Base-by-base conservation (phyloP, 23 tunicate species). In the Phallusia fumigata region DNA sequence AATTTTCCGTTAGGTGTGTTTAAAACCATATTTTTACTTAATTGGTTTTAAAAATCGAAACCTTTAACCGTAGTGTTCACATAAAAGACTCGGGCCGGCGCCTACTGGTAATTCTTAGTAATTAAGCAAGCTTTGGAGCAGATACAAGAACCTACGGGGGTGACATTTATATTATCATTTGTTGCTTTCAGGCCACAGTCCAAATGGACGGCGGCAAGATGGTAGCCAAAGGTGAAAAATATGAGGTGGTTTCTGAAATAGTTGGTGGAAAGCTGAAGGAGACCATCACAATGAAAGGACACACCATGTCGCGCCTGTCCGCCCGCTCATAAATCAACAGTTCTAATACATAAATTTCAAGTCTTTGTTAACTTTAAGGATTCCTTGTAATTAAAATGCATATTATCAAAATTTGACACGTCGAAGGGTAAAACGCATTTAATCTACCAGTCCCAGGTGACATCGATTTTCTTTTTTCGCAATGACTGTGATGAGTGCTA, bases 251-350 rank as follows among this genome's bases (percentile, higher is more conserved):
- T 8, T 31, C 81, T 82, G 97, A 92, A 76, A 80, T 92, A 65
- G 84, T 19, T 31, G 92, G 82, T 0, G 92, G 89, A 77, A 84
- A 84, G 0, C 79, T 92, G 83, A 87, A 87, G 65, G 97, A 92
- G 76, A 84, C 86, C 21, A 76, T 92, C 77, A 87, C 86, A 10
- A 32, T 88, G 32, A 92, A 88, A 28, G 97, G 97, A 18, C 83
- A 79, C 50, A 74, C 88, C 40, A 87, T 92, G 97, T 83, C 76
- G 33, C 76, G 97, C 52, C 18, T 32, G 69, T 92, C 97, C 18
- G 34, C 10, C 21, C 69, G 77, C 35, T 33, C 16, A 33, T 74
- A 19, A 74, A 16, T 3, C 77, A 33, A 35, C 13, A 24, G 21
- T 18, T 51, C 18, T 51, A 13, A 18, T 51, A n/a, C n/a, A n/a